Evolutionary conservation across 2,888 invertebrate genomes (phyloP).

Genomic region (Clanis bilineata): DNA sequence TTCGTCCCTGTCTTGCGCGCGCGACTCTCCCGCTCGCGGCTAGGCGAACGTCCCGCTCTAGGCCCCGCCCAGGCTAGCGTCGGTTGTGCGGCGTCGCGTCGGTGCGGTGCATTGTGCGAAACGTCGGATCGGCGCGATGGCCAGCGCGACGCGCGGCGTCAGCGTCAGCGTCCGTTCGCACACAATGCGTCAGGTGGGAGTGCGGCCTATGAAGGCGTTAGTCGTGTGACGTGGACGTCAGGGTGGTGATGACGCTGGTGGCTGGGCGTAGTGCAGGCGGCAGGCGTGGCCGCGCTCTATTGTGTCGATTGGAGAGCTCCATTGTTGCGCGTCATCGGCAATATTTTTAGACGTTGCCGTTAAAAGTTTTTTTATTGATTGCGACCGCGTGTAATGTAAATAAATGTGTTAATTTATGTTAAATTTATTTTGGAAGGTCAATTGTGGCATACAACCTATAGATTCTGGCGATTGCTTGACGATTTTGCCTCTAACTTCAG

Average conservation of each 20-base stretch:
- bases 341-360: neutral
- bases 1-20: slow-evolving; percentile 76
- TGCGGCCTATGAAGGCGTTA: slow-evolving; percentile 79
- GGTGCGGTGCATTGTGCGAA: slow-evolving; percentile 57
- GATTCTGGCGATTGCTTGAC: neutral
- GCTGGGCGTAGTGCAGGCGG: neutral
- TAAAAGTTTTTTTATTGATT: slow-evolving; percentile 47
- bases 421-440: slow-evolving; percentile 3
- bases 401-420: slow-evolving; percentile 11
- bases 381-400: slow-evolving; percentile 1
- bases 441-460: neutral
- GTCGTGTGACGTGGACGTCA: slow-evolving; percentile 64
- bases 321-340: slow-evolving; percentile 46
- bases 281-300: slow-evolving; percentile 78
- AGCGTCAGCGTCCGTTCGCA: too few species aligned
- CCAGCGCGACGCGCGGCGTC: too few species aligned
- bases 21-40: slow-evolving; percentile 56
- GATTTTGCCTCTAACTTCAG: neutral
- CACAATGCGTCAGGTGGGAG: slow-evolving; percentile 76
- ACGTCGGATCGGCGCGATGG: slow-evolving; percentile 7
- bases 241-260: slow-evolving; percentile 44
- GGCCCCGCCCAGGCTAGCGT: slow-evolving; percentile 66
- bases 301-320: slow-evolving; percentile 74
- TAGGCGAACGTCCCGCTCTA: slow-evolving; percentile 73
- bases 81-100: slow-evolving; percentile 61